Evolutionary conservation across 64 coral and sea anemone species (phyloP).

Genomic region (Montipora sp.): DNA sequence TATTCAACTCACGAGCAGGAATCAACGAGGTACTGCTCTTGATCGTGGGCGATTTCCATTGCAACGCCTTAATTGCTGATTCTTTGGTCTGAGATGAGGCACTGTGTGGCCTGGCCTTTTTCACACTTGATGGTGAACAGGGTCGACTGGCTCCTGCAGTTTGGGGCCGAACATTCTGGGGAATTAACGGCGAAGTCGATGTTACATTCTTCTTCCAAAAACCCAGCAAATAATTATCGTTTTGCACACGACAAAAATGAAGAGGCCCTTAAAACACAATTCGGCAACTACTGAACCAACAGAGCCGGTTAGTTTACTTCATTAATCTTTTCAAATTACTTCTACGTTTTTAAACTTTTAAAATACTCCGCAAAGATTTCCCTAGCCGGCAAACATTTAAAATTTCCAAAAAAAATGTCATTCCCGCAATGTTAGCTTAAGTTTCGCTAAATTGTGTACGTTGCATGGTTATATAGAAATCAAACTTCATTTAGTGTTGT

Average conservation of each 20-base stretch:
- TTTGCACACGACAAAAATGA: not conserved
- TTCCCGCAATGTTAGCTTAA: too few species aligned
- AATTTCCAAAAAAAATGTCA: too few species aligned
- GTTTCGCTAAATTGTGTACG: too few species aligned
- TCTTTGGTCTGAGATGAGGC: conserved; percentile 79
- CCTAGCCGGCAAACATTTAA: too few species aligned
- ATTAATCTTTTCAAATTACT: too few species aligned
- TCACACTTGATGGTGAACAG: conserved; percentile 30
- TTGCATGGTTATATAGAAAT: too few species aligned
- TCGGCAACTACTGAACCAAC: not conserved
- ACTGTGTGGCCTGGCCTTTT: conserved; percentile 82
- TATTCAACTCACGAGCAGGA: conserved; percentile 75
- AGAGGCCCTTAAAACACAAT: not conserved
- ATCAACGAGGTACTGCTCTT: conserved; percentile 78
- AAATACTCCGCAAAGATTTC: too few species aligned
- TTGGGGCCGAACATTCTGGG: conserved; percentile 67
- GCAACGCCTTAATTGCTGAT: conserved; percentile 80
- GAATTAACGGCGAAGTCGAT: not conserved
- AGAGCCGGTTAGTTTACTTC: too few species aligned
- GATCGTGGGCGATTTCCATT: conserved; percentile 85
- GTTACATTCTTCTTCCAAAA: not conserved
- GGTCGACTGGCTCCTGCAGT: conserved; percentile 62
- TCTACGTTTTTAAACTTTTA: too few species aligned
- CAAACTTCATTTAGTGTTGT: too few species aligned
- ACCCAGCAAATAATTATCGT: too few species aligned